These are phyloP conservation scores for Porites evermanni DNA, from an alignment of 92 coral and sea anemone genomes.

Conservation along the genomic window DNA sequence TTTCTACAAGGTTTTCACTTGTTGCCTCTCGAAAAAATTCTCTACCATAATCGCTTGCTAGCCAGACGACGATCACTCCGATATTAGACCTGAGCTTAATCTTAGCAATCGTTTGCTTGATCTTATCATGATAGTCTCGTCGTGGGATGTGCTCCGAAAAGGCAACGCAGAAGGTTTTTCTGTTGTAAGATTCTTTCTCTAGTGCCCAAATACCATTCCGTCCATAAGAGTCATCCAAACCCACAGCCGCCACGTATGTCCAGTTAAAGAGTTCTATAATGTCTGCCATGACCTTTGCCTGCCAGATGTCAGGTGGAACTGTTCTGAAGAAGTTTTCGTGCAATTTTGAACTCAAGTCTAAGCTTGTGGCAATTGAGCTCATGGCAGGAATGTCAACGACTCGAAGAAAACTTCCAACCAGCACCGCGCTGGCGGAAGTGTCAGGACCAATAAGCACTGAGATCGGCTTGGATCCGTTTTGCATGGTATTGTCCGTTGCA, in stretches of 20 bases:
- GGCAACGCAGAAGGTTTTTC: slow-evolving; percentile 2
- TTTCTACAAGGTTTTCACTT: neutral
- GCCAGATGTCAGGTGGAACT: neutral
- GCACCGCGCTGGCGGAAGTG: neutral
- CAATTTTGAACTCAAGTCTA: neutral
- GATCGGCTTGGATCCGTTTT: neutral
- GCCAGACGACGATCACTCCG: neutral
- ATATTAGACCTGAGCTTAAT: neutral
- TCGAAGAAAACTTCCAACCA: neutral
- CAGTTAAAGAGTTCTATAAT: no score
- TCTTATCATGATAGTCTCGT: neutral
- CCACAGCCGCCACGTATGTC: no score
- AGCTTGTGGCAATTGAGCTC: neutral
- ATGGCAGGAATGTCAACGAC: slow-evolving; percentile 1
- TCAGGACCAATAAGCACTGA: neutral
- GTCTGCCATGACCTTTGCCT: slow-evolving; percentile 15
- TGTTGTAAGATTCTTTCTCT: no score
- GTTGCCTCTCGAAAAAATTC: neutral
- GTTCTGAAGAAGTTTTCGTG: neutral
- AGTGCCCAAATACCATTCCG: no score
- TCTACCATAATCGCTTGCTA: neutral
- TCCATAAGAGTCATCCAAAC: no score
- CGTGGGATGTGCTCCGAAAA: neutral
- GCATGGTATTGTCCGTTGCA: neutral
- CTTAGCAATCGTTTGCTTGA: neutral